Conservation (phyloP, 2,888 invertebrate species). For the Dioctria rufipes region DNA sequence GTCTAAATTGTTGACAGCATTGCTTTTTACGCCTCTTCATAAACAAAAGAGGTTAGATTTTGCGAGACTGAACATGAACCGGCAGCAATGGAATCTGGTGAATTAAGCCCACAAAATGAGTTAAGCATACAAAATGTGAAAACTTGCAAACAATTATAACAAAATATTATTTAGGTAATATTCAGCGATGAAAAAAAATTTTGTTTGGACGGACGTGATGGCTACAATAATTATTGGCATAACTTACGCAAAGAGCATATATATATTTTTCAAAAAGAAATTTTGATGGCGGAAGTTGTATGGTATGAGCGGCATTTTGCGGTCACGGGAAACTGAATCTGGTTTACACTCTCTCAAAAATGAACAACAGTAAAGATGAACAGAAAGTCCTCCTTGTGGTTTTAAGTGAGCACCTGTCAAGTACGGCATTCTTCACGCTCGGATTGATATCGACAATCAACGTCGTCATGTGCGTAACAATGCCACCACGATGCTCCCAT, state of each 20-base stretch:
- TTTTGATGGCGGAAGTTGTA: slow-evolving; percentile 37
- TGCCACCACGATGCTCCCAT: too few species aligned
- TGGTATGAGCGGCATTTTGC: slow-evolving; percentile 36
- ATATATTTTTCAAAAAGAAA: slow-evolving; percentile 46
- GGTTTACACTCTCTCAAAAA: slow-evolving; percentile 4
- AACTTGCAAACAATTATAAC: neutral
- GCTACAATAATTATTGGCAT: slow-evolving; percentile 11
- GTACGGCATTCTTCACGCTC: too few species aligned
- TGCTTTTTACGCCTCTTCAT: neutral
- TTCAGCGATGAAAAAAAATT: slow-evolving; percentile 46
- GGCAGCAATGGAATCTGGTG: neutral
- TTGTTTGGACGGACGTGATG: slow-evolving; percentile 47
- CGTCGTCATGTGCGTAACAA: too few species aligned
- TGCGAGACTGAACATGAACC: neutral
- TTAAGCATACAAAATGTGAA: too few species aligned
- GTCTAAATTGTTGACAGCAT: neutral
- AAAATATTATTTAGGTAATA: slow-evolving; percentile 12
- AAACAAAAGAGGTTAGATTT: neutral
- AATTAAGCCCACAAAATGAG: neutral
- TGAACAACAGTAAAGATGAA: slow-evolving; percentile 6
- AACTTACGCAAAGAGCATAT: slow-evolving; percentile 46
- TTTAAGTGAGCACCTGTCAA: too few species aligned
- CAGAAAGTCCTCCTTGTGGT: too few species aligned
- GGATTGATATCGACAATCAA: too few species aligned
- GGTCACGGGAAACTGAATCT: neutral